Conservation (phyloP, 1,140 invertebrate genomes). For the Ostrea denselamellosa region DNA sequence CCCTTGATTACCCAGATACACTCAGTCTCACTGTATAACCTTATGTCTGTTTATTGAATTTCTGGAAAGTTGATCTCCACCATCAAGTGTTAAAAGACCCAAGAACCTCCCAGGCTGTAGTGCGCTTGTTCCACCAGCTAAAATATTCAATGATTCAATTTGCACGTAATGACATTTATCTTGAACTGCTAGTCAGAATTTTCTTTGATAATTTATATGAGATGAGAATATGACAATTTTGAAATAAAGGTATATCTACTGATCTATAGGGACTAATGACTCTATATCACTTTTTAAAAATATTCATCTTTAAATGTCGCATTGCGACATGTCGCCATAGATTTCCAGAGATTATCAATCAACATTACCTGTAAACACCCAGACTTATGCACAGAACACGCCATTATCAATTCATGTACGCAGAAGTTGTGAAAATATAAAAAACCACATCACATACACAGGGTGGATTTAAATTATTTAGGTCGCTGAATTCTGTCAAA, state of each 20-base stretch:
- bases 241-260: background rate
- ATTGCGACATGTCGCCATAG: conserved; percentile 14
- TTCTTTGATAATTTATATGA: too few relatives aligned
- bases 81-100: too few relatives aligned
- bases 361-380: background rate
- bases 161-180: too few relatives aligned
- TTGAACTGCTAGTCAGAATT: too few relatives aligned
- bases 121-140: too few relatives aligned
- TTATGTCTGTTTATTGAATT: too few relatives aligned
- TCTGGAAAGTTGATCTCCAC: too few relatives aligned
- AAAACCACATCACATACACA: background rate
- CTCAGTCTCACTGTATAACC: too few relatives aligned
- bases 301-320: background rate
- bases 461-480: background rate
- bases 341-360: background rate
- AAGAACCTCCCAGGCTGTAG: too few relatives aligned
- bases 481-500: background rate
- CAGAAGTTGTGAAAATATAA: background rate
- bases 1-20: too few relatives aligned
- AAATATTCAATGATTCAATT: too few relatives aligned
- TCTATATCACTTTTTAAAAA: background rate
- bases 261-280: background rate
- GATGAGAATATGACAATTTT: background rate
- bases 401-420: background rate
- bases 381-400: background rate